These are phyloP conservation scores for Hydropsyche tenuis DNA, from an alignment of 1,140 invertebrate species.

Conservation along the genomic window DNA sequence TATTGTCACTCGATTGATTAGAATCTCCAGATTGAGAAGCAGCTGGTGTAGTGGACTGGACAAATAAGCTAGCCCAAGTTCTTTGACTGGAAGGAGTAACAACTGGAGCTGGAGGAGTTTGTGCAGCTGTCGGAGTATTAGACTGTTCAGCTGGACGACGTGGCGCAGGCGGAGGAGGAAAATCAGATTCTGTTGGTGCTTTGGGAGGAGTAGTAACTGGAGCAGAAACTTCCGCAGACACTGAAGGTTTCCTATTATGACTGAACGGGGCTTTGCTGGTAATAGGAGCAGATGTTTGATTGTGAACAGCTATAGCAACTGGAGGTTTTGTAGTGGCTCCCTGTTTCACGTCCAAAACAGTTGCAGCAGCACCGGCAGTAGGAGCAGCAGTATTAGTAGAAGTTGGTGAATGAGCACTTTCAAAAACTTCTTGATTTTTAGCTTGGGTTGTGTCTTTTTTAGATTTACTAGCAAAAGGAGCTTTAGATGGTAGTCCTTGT, in stretches of 20 bases:
- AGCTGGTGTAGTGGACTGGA: constrained; percentile 45
- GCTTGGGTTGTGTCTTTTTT: constrained; percentile 56
- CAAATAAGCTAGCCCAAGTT: constrained; percentile 61
- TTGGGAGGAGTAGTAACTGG: constrained; percentile 58
- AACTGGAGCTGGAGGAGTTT: constrained; percentile 52
- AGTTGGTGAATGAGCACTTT: too few relatives aligned
- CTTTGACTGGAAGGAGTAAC: constrained; percentile 55
- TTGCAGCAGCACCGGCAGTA: constrained; percentile 56
- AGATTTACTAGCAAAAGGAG: constrained; percentile 60
- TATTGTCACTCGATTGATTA: constrained; percentile 39
- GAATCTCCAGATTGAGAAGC: constrained; percentile 46
- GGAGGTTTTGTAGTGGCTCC: constrained; percentile 53
- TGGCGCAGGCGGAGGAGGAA: constrained; percentile 60
- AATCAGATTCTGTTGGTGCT: constrained; percentile 60
- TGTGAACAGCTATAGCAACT: constrained; percentile 26
- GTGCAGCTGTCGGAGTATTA: constrained; percentile 30
- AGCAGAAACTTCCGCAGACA: constrained; percentile 52
- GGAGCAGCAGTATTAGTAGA: constrained; percentile 55
- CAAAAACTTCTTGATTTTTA: constrained; percentile 52
- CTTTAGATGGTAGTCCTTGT: constrained; percentile 57
- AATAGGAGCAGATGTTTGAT: constrained; percentile 43
- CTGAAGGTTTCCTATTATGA: constrained; percentile 55
- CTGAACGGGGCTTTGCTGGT: constrained; percentile 60
- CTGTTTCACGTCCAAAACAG: constrained; percentile 59
- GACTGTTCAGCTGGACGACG: constrained; percentile 54